These are phyloP conservation scores for Drosophila pachea DNA, from an alignment of 1,140 invertebrate genomes.

Conservation along the genomic window DNA sequence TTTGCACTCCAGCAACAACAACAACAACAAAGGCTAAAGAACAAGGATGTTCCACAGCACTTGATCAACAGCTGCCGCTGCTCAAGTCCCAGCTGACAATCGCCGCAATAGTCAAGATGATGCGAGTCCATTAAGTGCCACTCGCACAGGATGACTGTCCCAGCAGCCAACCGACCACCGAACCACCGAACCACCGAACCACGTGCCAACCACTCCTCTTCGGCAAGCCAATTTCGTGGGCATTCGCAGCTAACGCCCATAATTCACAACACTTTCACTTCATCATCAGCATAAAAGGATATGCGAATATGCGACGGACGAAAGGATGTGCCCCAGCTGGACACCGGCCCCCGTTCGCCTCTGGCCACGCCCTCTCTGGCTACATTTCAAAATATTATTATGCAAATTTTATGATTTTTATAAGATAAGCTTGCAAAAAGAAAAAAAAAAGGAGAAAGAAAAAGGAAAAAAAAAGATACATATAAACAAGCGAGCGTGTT, in stretches of 20 bases:
- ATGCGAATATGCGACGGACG: constrained; percentile 30
- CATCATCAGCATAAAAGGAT: constrained; percentile 54
- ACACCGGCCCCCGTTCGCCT: neutral
- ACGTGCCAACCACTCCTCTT: neutral
- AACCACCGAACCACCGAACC: neutral
- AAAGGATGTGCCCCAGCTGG: constrained; percentile 61
- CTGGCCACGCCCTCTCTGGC: constrained; percentile 11
- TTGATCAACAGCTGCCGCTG: constrained; percentile 66
- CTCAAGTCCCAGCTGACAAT: constrained; percentile 58
- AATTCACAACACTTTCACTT: constrained; percentile 76
- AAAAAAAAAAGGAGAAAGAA: constrained; percentile 52
- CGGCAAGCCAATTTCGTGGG: constrained; percentile 35
- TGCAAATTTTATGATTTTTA: constrained; percentile 76
- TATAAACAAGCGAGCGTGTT: constrained; percentile 51
- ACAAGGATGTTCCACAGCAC: constrained; percentile 58
- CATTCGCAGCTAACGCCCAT: constrained; percentile 51
- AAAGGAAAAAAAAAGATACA: neutral
- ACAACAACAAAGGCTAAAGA: constrained; percentile 6
- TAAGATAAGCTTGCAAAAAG: constrained; percentile 75
- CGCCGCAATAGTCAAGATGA: constrained; percentile 43
- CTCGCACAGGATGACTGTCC: neutral
- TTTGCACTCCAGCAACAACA: constrained; percentile 41
- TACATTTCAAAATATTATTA: constrained; percentile 72
- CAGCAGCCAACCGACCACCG: neutral
- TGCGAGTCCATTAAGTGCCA: constrained; percentile 49